Evolutionary conservation across 2,113 vertebrate genomes (phyloP).

Genomic region (Nycticorax nycticorax): DNA sequence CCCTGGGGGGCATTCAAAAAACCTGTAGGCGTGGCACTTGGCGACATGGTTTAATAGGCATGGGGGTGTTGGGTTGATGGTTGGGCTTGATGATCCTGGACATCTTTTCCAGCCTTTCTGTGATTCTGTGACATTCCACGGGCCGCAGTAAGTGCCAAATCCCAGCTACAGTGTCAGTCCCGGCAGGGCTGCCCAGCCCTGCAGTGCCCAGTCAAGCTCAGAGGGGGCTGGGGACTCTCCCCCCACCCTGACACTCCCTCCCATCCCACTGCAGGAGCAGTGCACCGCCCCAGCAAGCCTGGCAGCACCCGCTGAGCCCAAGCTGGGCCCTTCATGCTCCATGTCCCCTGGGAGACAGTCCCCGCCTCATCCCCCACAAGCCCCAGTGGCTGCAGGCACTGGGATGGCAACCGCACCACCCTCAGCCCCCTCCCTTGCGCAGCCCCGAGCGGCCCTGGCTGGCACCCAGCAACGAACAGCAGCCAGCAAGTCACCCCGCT

Average conservation of each 20-base stretch:
- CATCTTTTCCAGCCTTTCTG: no score
- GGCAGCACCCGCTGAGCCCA: rapidly evolving
- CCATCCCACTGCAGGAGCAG: not conserved
- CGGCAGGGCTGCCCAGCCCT: not conserved
- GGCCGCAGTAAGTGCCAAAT: not conserved
- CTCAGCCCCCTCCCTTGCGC: not conserved
- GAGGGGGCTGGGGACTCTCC: not conserved
- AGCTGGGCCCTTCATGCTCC: not conserved
- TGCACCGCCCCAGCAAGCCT: not conserved
- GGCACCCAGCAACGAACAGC: not conserved
- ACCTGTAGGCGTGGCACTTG: no score
- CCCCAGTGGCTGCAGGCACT: not conserved
- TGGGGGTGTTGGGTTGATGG: no score
- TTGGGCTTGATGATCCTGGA: no score
- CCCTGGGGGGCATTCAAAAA: no score
- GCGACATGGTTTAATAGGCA: no score
- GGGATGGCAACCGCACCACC: not conserved
- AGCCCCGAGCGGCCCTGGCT: not conserved
- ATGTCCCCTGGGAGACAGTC: not conserved
- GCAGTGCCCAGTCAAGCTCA: not conserved
- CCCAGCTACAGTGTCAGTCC: not conserved
- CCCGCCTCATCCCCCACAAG: not conserved
- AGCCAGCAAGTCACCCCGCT: not conserved
- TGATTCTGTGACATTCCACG: not conserved
- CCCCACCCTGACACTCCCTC: rapidly evolving